Conservation (phyloP, 2,797 vertebrate species). For the Gadopsis marmoratus region DNA sequence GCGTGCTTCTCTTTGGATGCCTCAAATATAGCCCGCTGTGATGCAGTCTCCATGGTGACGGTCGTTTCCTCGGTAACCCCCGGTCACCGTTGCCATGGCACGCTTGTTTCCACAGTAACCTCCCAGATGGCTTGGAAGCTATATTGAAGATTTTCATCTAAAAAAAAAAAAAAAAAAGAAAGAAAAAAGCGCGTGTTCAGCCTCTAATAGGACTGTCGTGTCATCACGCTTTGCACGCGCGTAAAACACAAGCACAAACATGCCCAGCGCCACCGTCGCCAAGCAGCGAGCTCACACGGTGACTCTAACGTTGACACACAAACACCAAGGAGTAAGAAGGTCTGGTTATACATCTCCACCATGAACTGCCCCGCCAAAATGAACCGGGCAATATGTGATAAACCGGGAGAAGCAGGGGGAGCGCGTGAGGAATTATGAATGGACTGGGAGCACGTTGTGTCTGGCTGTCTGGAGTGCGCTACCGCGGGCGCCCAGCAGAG, state of each 20-base stretch:
- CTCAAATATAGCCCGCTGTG: slow-evolving; percentile 90
- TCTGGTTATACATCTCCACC: slow-evolving; percentile 33
- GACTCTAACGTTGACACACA: slow-evolving; percentile 13
- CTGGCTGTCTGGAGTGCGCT: slow-evolving; percentile 55
- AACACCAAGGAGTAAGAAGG: slow-evolving; percentile 12
- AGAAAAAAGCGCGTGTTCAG: slow-evolving; percentile 27
- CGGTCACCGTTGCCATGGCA: slow-evolving; percentile 95
- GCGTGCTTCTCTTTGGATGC: slow-evolving; percentile 90
- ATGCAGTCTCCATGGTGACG: slow-evolving; percentile 95
- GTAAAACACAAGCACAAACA: slow-evolving; percentile 38
- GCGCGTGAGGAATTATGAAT: slow-evolving; percentile 75
- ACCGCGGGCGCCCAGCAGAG: slow-evolving; percentile 64
- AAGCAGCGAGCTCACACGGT: background rate
- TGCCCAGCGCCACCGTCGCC: slow-evolving; percentile 4
- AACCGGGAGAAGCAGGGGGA: slow-evolving; percentile 17
- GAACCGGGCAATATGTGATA: slow-evolving; percentile 18
- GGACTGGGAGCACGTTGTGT: slow-evolving; percentile 57
- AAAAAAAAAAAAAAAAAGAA: slow-evolving; percentile 11
- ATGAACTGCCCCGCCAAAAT: background rate
- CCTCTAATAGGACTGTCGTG: slow-evolving; percentile 37
- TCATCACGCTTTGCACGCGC: slow-evolving; percentile 28
- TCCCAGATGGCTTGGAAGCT: slow-evolving; percentile 91
- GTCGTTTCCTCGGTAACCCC: slow-evolving; percentile 95
- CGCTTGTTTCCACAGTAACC: slow-evolving; percentile 91
- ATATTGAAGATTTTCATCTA: slow-evolving; percentile 64